Base-by-base conservation (phyloP, 2,888 invertebrate genomes). In the Taphrorychus bicolor region DNA sequence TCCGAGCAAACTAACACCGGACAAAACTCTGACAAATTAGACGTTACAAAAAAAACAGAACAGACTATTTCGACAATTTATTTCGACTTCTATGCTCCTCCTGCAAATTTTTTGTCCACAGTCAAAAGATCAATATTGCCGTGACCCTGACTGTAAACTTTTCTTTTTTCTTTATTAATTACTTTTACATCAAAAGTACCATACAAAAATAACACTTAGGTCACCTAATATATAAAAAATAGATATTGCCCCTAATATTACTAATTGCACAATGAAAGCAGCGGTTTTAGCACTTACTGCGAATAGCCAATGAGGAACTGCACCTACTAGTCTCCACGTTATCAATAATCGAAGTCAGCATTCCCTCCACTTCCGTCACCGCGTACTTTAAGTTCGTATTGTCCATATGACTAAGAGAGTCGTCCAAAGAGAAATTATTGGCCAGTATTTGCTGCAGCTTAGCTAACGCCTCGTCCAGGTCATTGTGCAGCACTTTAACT, bases 391-490 rank as follows among this genome's bases (percentile, higher is more conserved):
- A 80, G 74, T 90, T 88, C 0, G 85, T 86, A 79, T 90, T 90
- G 78, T 90, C 90, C 71, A 86, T 83, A 73, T 82, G 84, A 0
- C 85, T 86, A 58, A 87, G 83, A 81, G 83, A 80, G 66, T 82
- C 81, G 73, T 90, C 89, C 70, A 88, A 82, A 69, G 87, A 84
- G 74, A 88, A 89, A 77, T 90, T 90, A 72, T 89, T 87, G 0
- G 88, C 88, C 59, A 91, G 81, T 81, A 91, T 89, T 80, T 90
- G 88, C 79, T 91, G 90, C 71, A 91, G 81, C 70, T 90, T 85
- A 24, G 89, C 89, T 57, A 91, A 77, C 17, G 90, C 91, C 2
- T 88, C 87, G 76, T 91, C 90, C 3, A 91, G 78, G 76, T 90
- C 89, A 0, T 87, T 88, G 73, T 89, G 89, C 56, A 88, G 83